phyloP scores from a whole-genome alignment of 2,797 vertebrate species.

The Discoglossus pictus region DNA sequence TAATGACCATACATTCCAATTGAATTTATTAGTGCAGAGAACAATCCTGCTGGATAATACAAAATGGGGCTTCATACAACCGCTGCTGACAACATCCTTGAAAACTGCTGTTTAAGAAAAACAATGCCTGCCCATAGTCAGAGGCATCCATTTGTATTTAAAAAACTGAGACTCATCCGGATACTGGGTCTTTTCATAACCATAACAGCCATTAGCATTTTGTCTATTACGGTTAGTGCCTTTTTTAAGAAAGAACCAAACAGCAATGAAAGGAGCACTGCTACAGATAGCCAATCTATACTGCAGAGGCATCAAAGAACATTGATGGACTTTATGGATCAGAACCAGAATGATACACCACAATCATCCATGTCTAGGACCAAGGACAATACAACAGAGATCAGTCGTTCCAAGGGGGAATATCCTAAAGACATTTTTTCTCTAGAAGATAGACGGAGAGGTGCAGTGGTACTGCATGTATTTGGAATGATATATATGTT shows the following conservation, averaged over 20 bases:
- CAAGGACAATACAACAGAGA: slow-evolving; percentile 63
- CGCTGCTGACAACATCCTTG: slow-evolving; percentile 53
- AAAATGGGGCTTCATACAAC: slow-evolving; percentile 68
- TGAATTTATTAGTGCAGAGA: slow-evolving; percentile 51
- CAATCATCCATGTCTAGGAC: slow-evolving; percentile 69
- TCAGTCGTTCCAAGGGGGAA: slow-evolving; percentile 73
- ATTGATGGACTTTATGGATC: slow-evolving; percentile 83
- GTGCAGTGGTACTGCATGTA: slow-evolving; percentile 89
- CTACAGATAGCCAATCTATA: slow-evolving; percentile 63
- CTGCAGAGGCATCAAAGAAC: slow-evolving; percentile 78
- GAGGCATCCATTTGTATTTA: slow-evolving; percentile 72
- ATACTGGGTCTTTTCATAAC: slow-evolving; percentile 83
- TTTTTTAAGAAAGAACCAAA: slow-evolving; percentile 78
- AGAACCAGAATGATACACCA: slow-evolving; percentile 69
- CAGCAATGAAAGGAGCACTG: slow-evolving; percentile 61
- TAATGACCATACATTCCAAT: slow-evolving; percentile 61
- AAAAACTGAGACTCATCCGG: slow-evolving; percentile 85
- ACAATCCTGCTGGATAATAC: slow-evolving; percentile 40
- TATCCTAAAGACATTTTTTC: slow-evolving; percentile 89
- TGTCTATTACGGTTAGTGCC: slow-evolving; percentile 86
- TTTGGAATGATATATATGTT: slow-evolving; percentile 99
- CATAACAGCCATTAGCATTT: slow-evolving; percentile 84
- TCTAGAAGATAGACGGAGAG: slow-evolving; percentile 79
- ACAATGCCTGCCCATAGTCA: slow-evolving; percentile 60
- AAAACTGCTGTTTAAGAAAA: slow-evolving; percentile 62